These are phyloP conservation scores for Ameiurus melas DNA, from an alignment of 2,113 vertebrate species.

Conservation along the genomic window DNA sequence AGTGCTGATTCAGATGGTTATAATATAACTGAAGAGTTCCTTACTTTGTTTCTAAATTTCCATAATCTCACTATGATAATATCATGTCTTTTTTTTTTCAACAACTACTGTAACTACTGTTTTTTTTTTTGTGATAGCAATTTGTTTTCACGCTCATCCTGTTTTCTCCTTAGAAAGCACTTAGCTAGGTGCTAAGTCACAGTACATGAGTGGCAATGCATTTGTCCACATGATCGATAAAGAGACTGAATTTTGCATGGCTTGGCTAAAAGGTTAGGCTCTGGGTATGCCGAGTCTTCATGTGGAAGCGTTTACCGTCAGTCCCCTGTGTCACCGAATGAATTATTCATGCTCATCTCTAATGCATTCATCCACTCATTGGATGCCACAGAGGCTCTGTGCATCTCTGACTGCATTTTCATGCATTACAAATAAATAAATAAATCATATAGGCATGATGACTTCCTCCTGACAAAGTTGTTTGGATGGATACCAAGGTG, in stretches of 20 bases:
- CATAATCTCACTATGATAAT: neutral
- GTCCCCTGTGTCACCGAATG: constrained; percentile 65
- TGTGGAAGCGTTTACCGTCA: constrained; percentile 69
- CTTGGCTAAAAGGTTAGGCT: constrained; percentile 65
- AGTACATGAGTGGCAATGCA: constrained; percentile 39
- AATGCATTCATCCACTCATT: constrained; percentile 68
- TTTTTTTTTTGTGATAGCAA: neutral
- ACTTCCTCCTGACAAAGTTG: neutral
- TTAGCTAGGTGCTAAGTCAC: constrained; percentile 8
- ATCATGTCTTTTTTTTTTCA: neutral
- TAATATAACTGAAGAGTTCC: neutral
- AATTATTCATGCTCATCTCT: constrained; percentile 75
- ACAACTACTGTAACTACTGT: neutral
- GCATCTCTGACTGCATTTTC: constrained; percentile 60
- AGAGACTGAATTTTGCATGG: constrained; percentile 68
- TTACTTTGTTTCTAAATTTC: neutral
- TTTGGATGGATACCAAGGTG: neutral
- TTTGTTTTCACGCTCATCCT: neutral
- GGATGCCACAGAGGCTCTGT: neutral
- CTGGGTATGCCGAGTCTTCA: constrained; percentile 65
- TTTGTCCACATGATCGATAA: constrained; percentile 54
- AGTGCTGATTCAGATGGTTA: neutral
- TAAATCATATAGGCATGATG: neutral
- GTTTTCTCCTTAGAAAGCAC: constrained; percentile 8
- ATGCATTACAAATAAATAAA: constrained; percentile 40